Base-by-base conservation (phyloP, 2,888 invertebrate species). In the Bembecia ichneumoniformis region DNA sequence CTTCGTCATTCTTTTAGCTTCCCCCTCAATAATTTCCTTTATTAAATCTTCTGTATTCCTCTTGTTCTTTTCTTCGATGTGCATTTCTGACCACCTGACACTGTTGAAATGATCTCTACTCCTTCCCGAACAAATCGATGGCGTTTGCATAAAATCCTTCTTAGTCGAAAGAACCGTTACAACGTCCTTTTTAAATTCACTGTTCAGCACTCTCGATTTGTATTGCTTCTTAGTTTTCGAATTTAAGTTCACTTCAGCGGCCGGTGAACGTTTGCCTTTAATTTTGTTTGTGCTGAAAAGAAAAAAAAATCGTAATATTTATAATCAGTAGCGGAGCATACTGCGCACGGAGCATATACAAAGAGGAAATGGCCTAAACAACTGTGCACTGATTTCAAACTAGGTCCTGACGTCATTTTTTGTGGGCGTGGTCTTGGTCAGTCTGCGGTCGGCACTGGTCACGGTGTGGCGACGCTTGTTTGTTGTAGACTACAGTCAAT, bases 121-220 rank as follows among this genome's bases (percentile, higher is more conserved):
- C 3, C 40, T 40, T 40, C 52, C 48, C 0, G 78, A 75, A 47
- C 63, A 58, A 16, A 58, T 63, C 0, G 79, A 78, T 0, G 79
- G 67, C 0, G 77, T 72, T 1, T 66, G 62, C 0, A 60, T 40
- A 0, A 77, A 63, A 3, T 71, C 62, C 51, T 14, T 14, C 13
- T 40, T 40, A 7, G 40, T 13, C 13, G 5, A 14, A 11, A 40
- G 13, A 40, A 40, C 13, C n/a, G 40, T 40, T 40, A 40, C 14
- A 4, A 40, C 14, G 65, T 76, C 15, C 44, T 15, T 16, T 28
- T 28, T 28, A 28, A 28, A 28, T 28, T 28, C 28, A 9, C 28
- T 7, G 3, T 66, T 71, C 0, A 74, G 49, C 10, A 60, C 44
- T 58, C 51, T 68, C 0, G 74, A 68, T 52, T 52, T 61, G 46